These are phyloP conservation scores for Drosophila parthenogenetica DNA, from an alignment of 2,888 invertebrate species.

Conservation along the genomic window DNA sequence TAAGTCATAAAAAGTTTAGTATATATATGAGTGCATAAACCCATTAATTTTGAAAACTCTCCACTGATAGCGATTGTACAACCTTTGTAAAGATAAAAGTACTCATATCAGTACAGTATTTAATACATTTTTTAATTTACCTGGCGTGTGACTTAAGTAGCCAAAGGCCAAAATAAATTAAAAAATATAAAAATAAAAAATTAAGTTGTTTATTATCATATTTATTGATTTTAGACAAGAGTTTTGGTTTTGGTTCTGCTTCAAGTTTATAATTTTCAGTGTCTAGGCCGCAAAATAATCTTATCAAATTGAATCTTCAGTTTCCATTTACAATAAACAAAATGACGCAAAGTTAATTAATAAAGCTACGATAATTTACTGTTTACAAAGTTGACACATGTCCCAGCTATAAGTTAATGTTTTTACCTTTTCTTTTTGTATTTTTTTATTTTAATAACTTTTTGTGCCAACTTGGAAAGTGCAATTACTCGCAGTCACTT, in stretches of 20 bases:
- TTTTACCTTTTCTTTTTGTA: neutral
- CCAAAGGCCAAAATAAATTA: neutral
- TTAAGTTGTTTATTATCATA: conserved; percentile 9
- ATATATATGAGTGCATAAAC: conserved; percentile 11
- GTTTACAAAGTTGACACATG: conserved; percentile 4
- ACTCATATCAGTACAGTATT: conserved; percentile 45
- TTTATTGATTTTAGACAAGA: conserved; percentile 33
- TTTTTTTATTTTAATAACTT: conserved; percentile 23
- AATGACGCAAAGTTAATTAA: conserved; percentile 49
- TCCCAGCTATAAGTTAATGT: neutral
- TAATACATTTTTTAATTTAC: conserved; percentile 60
- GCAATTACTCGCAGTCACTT: conserved; percentile 39
- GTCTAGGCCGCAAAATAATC: conserved; percentile 28
- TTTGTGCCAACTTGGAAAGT: conserved; percentile 43
- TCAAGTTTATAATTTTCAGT: conserved; percentile 19
- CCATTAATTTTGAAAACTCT: conserved; percentile 19
- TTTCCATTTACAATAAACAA: conserved; percentile 19
- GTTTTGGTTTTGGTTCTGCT: neutral
- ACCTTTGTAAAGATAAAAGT: conserved; percentile 27
- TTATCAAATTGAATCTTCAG: conserved; percentile 36
- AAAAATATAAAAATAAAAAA: neutral
- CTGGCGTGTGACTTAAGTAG: conserved; percentile 42
- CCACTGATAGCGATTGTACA: neutral
- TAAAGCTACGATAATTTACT: conserved; percentile 17
- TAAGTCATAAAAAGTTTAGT: conserved; percentile 6